Evolutionary conservation across 1,140 invertebrate species (phyloP), one percentile per base, ranked within the genome.

Genomic region (Zaprionus africanus): DNA sequence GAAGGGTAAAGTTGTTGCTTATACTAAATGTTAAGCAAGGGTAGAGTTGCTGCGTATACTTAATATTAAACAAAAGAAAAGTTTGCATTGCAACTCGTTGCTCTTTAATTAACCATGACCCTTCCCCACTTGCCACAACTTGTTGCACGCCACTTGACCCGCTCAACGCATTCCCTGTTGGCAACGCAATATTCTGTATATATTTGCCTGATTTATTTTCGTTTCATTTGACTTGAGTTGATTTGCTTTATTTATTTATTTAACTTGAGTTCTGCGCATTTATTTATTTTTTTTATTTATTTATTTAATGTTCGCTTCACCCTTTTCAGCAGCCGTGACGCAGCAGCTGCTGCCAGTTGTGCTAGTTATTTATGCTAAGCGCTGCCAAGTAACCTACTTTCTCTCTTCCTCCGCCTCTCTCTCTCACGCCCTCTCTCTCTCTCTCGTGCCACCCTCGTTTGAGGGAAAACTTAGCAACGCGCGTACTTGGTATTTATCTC

Each of bases 371-470:
- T 86, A 70, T 83, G 83, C 84, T 88, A 88, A 86, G 72, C 83
- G 78, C 77, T 86, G 84, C 84, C 83, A 86, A 86, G 80, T 86
- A 86, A 86, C 83, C 83, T 83, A 86, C 80, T 86, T 86, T 80
- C 67, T 49, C 31, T 41, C 13, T 36, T 9, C 9, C 24, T 12
- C 26, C n/a, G n/a, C n/a, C 26, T 28, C 24, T 22, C 34, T 31
- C 34, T 46, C 74, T 41, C 28, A 53, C 28, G 6, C 38, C 43
- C 17, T n/a, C 12, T 34, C 5, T 0, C 66, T 43, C 56, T 38
- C 12, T 24, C 6, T 6, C 19, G 0, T 19, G 26, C 49, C 66
- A 17, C 61, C 19, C 64, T 46, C 58, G 22, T 43, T 43, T n/a
- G 22, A 62, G 67, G 63, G 82, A 87, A 87, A 77, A 87, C 80